Evolutionary conservation across 2,888 invertebrate species (phyloP), one percentile per base, ranked within the genome.

Genomic region (Griposia aprilina): DNA sequence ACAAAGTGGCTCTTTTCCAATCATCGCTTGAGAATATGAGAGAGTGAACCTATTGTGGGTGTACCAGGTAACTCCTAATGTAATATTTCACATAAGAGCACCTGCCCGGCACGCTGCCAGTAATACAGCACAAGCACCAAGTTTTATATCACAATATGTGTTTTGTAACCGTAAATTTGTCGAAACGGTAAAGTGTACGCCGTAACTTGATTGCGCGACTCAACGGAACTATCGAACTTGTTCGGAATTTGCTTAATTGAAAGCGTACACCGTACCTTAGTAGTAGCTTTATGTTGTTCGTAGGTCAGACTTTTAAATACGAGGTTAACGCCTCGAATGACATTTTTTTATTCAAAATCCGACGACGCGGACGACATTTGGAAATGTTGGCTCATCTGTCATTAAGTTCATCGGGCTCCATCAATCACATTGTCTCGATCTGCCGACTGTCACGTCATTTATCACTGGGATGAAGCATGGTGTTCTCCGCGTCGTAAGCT

Each of bases 91-190:
- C 96, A 94, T 96, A 96, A 94, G 90, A 94, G 97, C 97, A 97
- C 97, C 94, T 96, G 96, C 96, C 96, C 96, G 97, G 96, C 97
- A 97, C 97, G 97, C 97, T 92, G 97, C 97, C 97, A 97, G 97
- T 97, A 96, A 94, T 94, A 93, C 93, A 95, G 97, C 97, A 97
- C 97, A 95, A 95, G 97, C 97, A 97, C 97, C 95, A 96, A 95
- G 92, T 97, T 96, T 97, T 96, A 93, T 95, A 95, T 96, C 95
- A 96, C 95, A 93, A 95, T 96, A 95, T 95, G 95, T 97, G 96
- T 97, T 97, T 95, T 95, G 97, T 96, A 95, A 94, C 94, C 93
- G 96, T 96, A 94, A 94, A 92, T 91, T 94, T 95, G 94, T 95
- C 95, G 95, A 96, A 95, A 93, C 94, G 96, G 97, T 94, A 94